Percentiles rank a stretch among this genome's conserved stretches.
Evolutionary conservation across 1,140 invertebrate species (phyloP).

Genomic region (Delia radicum): DNA sequence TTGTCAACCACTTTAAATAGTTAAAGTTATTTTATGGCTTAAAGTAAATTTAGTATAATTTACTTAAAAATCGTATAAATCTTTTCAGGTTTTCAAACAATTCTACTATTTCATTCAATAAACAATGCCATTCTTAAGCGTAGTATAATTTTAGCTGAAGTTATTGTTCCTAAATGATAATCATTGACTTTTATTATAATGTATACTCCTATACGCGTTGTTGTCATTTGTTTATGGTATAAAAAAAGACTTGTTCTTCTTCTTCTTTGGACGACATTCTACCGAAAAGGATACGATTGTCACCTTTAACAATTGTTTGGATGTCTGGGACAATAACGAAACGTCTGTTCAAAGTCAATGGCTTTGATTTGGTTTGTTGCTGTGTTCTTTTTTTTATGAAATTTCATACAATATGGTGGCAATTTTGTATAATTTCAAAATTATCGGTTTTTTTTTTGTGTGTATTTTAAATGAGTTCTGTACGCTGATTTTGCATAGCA

Average conservation of each 20-base stretch:
- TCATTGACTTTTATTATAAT: neutral
- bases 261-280: no score
- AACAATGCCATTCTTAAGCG: neutral
- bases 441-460: no score
- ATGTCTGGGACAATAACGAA: neutral
- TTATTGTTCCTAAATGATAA: neutral
- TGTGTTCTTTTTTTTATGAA: neutral
- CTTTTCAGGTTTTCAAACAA: neutral
- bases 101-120: neutral
- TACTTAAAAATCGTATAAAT: neutral
- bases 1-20: no score
- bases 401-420: neutral
- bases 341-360: neutral
- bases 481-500: neutral
- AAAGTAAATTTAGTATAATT: neutral
- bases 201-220: neutral
- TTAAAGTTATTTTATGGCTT: no score
- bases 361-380: neutral
- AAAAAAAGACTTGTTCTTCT: no score
- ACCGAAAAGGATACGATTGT: neutral
- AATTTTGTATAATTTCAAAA: neutral
- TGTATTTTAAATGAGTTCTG: neutral
- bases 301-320: neutral
- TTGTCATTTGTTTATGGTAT: neutral
- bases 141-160: neutral